Evolutionary conservation across 2,113 vertebrate species (phyloP).

Genomic region (Urocolius indicus): DNA sequence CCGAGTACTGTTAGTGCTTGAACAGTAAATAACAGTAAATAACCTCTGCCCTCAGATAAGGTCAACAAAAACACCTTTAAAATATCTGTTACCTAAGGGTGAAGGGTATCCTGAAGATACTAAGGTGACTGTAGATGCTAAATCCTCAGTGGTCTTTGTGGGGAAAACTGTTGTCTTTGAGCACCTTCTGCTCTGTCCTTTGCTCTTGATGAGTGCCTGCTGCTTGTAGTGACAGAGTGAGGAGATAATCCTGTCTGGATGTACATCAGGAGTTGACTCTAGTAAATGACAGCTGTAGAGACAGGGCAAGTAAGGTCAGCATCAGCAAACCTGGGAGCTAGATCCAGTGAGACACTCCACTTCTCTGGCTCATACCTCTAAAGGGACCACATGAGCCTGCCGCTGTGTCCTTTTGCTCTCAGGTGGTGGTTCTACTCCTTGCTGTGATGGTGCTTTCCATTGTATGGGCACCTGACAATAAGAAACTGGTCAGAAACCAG

Average conservation of each 20-base stretch:
- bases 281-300: not conserved
- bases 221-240: not conserved
- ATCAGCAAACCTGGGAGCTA: not conserved
- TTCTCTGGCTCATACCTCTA: not conserved
- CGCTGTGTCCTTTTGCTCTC: not conserved
- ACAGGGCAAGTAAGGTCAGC: not conserved
- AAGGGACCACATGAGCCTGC: not conserved
- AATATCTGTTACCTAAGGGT: not conserved
- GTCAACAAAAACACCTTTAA: not conserved
- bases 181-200: not conserved
- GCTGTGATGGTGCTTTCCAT: not conserved
- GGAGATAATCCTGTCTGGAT: not conserved
- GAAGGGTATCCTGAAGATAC: not conserved
- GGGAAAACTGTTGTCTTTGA: not conserved
- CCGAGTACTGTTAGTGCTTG: not conserved
- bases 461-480: not conserved
- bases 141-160: not conserved
- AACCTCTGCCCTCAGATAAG: not conserved
- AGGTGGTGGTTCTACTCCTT: not conserved
- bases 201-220: not conserved
- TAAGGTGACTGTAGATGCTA: not conserved
- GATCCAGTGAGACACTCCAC: not conserved
- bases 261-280: not conserved
- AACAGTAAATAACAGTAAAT: not conserved
- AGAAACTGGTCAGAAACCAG: not conserved